Evolutionary conservation across 2,113 vertebrate species (phyloP).

Genomic region (Brachyhypopomus occidentalis): DNA sequence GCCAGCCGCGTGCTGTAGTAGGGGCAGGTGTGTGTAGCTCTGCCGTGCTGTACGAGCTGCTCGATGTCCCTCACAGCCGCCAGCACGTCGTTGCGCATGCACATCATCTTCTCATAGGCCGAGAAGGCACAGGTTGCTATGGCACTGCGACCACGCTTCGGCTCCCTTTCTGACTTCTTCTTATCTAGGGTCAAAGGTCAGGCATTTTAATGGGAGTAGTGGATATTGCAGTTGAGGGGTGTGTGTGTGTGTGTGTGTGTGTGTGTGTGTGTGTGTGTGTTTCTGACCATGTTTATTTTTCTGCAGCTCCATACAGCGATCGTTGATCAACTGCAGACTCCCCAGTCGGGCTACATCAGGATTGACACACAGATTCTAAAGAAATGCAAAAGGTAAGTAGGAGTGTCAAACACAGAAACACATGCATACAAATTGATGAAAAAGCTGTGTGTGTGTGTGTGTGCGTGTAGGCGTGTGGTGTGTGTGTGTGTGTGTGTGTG

Average conservation of each 20-base stretch:
- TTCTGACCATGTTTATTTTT: slow-evolving; percentile 84
- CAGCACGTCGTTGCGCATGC: slow-evolving; percentile 83
- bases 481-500: neutral
- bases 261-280: neutral
- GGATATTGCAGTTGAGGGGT: neutral
- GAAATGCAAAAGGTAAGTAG: neutral
- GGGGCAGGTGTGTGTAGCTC: slow-evolving; percentile 81
- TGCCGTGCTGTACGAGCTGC: slow-evolving; percentile 83
- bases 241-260: neutral
- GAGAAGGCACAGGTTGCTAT: slow-evolving; percentile 78
- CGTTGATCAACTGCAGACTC: slow-evolving; percentile 87
- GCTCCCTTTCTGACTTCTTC: slow-evolving; percentile 68
- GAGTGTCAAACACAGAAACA: neutral
- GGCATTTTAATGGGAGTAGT: neutral
- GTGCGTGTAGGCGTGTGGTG: no score
- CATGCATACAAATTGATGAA: neutral
- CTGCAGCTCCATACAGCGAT: slow-evolving; percentile 93
- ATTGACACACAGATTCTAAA: slow-evolving; percentile 90
- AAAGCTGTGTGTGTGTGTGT: neutral
- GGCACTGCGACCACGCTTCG: slow-evolving; percentile 72
- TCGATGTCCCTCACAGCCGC: slow-evolving; percentile 88
- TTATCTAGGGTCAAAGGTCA: slow-evolving; percentile 59
- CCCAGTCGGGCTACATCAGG: slow-evolving; percentile 83
- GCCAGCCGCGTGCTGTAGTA: slow-evolving; percentile 89
- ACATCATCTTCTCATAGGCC: slow-evolving; percentile 79